phyloP scores from a whole-genome alignment of 2,113 vertebrate species.

The Cervus canadensis region DNA sequence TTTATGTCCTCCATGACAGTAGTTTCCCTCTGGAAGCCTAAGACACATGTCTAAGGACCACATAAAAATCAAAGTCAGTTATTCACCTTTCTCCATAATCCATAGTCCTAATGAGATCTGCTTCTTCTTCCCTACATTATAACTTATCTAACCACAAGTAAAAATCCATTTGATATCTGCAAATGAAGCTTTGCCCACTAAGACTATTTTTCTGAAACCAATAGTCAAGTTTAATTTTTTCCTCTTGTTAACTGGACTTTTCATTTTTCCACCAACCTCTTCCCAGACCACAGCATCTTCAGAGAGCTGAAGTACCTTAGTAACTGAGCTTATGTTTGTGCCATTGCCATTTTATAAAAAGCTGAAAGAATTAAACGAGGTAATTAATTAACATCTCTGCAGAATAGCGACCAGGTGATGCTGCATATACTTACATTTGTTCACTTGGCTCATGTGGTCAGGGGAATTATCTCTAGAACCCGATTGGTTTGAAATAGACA shows the following conservation, averaged over 20 bases:
- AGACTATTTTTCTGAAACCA: background rate
- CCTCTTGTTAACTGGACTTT: background rate
- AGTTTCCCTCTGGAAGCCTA: background rate
- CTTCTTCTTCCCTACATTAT: background rate
- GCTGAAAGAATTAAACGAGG: background rate
- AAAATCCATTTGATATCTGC: background rate
- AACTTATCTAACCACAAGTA: background rate
- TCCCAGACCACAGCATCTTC: background rate
- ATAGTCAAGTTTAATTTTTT: background rate
- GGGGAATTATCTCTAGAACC: background rate
- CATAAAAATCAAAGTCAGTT: background rate
- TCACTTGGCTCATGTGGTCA: background rate
- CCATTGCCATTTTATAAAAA: background rate
- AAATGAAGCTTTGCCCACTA: background rate
- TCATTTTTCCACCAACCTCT: background rate
- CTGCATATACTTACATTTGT: background rate
- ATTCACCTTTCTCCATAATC: background rate
- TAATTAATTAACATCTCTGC: background rate
- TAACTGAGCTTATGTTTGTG: background rate
- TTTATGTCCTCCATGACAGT: background rate
- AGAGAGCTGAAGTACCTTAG: background rate
- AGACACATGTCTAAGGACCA: background rate
- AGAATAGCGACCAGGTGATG: background rate
- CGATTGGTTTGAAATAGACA: background rate
- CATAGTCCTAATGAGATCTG: background rate